Base-by-base conservation (phyloP, 2,113 vertebrate genomes). In the Anhinga anhinga region DNA sequence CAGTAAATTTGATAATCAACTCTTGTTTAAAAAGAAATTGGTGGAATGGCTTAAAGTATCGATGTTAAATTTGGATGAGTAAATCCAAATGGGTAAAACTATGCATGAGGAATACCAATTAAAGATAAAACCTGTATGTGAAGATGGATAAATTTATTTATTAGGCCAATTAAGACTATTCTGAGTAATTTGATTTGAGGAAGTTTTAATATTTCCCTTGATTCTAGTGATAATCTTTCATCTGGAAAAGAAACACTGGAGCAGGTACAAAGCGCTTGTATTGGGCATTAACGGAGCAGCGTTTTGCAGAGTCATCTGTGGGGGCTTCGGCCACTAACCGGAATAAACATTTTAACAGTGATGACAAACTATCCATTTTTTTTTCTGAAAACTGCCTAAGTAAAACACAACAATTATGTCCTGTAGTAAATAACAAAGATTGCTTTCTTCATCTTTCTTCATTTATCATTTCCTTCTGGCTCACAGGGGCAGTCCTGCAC, bases 91-190 rank as follows among this genome's bases (percentile, higher is more conserved):
- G 63, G 77, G 36, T 52, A 65, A 77, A 87, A 63, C 44, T 34
- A 76, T 15, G 34, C 40, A 91, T 65, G 55, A 89, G 82, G 67
- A 93, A 91, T 86, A 80, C 67, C 86, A 95, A 96, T 92, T 86
- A 95, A 86, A 50, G 62, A n/a, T 70, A 95, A 88, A 96, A 91
- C 53, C 88, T 91, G 11, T n/a, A 91, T 34, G 66, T 59, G 26
- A 92, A 95, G 76, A 63, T 72, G 61, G 89, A 77, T 94, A 90
- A 65, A 95, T 73, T 80, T 95, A 69, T 71, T 88, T 88, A 73
- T 72, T 90, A 95, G 95, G 58, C 27, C 73, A 90, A 93, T 97
- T 97, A 92, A 81, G 80, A 67, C 62, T 94, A 79, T 94, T 89
- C 73, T 58, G 69, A 81, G 74, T 93, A 90, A 95, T 69, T 71